Percentiles rank a stretch among this genome's conserved stretches.
Conservation (phyloP, 2,888 invertebrate genomes). For the Suillia variegata region DNA sequence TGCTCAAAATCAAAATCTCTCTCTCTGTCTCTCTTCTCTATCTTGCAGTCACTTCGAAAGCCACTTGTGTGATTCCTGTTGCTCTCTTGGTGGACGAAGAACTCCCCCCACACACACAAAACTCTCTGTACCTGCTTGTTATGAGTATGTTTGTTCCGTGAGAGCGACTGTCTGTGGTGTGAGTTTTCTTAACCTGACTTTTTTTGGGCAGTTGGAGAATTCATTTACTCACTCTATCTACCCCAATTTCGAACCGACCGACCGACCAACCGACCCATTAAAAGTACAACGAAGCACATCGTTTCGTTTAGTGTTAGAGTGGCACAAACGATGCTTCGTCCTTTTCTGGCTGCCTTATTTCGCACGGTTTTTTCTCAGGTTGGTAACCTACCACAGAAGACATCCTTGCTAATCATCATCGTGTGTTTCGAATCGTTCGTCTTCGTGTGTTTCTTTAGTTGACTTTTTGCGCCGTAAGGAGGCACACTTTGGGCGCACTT, state of each 20-base stretch:
- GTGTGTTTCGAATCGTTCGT: background rate
- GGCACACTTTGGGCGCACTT: slow-evolving; percentile 14
- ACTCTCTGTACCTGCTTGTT: background rate
- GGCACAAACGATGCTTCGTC: slow-evolving; percentile 16
- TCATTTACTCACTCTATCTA: no score
- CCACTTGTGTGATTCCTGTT: slow-evolving; percentile 47
- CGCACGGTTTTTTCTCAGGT: background rate
- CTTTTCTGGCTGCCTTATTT: slow-evolving; percentile 14
- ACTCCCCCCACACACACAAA: slow-evolving; percentile 4
- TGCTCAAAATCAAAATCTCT: background rate
- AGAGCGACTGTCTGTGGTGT: no score
- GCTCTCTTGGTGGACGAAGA: background rate
- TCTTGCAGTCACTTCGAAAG: background rate
- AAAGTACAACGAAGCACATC: slow-evolving; percentile 14
- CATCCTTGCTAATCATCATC: background rate
- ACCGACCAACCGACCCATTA: slow-evolving; percentile 9
- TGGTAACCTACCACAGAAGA: background rate
- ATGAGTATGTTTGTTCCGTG: no score
- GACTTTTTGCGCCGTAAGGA: background rate
- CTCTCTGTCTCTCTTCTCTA: background rate
- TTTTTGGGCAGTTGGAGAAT: no score
- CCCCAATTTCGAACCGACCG: slow-evolving; percentile 13
- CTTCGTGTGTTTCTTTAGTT: slow-evolving; percentile 4
- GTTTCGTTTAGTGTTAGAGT: slow-evolving; percentile 14
- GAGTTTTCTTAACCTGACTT: slow-evolving; percentile 21